Conservation (phyloP, 1,140 invertebrate genomes). For the Neodiprion fabricii region DNA sequence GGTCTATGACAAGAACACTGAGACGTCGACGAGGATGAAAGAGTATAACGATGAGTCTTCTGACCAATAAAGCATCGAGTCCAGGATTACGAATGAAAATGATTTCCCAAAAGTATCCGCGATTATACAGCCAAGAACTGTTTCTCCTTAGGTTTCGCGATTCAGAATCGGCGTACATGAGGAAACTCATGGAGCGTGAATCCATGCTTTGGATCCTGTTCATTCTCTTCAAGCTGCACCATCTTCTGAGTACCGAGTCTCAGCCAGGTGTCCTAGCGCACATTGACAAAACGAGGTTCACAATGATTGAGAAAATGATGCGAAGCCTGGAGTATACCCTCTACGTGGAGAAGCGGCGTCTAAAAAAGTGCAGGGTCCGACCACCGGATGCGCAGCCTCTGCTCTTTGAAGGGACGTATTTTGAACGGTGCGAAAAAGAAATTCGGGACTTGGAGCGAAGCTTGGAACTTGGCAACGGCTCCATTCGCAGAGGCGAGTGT, state of each 20-base stretch:
- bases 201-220: constrained; percentile 39
- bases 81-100: too few species aligned
- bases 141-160: constrained; percentile 30
- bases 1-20: constrained; percentile 31
- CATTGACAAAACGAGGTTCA: constrained; percentile 37
- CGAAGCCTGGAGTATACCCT: constrained; percentile 37
- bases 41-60: constrained; percentile 24
- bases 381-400: constrained; percentile 17
- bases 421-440: constrained; percentile 32
- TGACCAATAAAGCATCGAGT: neutral
- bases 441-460: constrained; percentile 27
- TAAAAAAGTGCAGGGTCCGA: constrained; percentile 11
- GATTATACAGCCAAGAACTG: neutral
- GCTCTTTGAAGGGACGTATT: constrained; percentile 27
- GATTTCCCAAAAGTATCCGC: too few species aligned
- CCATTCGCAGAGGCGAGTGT: constrained; percentile 8
- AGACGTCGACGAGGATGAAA: constrained; percentile 31
- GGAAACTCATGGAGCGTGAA: constrained; percentile 29
- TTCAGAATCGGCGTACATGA: constrained; percentile 19
- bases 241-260: constrained; percentile 38
- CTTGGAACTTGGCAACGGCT: neutral
- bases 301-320: constrained; percentile 42
- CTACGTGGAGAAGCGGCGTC: constrained; percentile 15
- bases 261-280: constrained; percentile 41
- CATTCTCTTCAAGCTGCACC: constrained; percentile 46